These are phyloP conservation scores for Stenurella melanura DNA, from an alignment of 2,888 invertebrate genomes.

Conservation along the genomic window DNA sequence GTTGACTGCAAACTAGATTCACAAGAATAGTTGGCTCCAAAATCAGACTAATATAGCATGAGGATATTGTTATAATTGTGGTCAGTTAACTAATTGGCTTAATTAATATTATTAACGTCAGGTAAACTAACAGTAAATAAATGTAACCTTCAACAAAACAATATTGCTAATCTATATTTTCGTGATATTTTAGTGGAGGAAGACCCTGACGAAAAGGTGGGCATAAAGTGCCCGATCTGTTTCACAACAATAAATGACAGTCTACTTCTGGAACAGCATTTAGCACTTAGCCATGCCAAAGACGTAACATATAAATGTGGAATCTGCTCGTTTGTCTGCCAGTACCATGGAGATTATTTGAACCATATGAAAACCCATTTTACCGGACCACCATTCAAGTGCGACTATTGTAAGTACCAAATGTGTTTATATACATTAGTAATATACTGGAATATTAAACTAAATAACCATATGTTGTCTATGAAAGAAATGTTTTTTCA, in stretches of 20 bases:
- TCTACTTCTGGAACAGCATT: slow-evolving; percentile 75
- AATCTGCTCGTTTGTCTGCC: slow-evolving; percentile 78
- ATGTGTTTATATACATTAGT: slow-evolving; percentile 31
- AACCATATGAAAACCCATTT: slow-evolving; percentile 78
- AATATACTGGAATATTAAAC: too few relatives aligned
- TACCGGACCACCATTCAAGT: slow-evolving; percentile 79
- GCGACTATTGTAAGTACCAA: slow-evolving; percentile 75
- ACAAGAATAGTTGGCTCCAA: too few relatives aligned
- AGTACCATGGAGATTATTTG: slow-evolving; percentile 79
- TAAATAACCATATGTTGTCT: too few relatives aligned
- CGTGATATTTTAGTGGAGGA: slow-evolving; percentile 50
- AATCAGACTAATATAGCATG: too few relatives aligned
- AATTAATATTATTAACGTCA: too few relatives aligned
- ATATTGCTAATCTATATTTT: neutral
- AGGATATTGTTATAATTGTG: too few relatives aligned
- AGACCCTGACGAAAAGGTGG: slow-evolving; percentile 68
- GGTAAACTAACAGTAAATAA: too few relatives aligned
- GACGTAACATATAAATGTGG: slow-evolving; percentile 78
- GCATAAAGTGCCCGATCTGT: slow-evolving; percentile 75
- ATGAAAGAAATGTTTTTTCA: too few relatives aligned
- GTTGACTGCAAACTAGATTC: too few relatives aligned
- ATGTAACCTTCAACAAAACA: too few relatives aligned
- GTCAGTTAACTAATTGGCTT: too few relatives aligned
- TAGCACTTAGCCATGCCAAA: slow-evolving; percentile 76
- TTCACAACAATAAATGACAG: slow-evolving; percentile 75